Evolutionary conservation across 2,888 invertebrate genomes (phyloP).

Genomic region (Rugalucina vietnamica): DNA sequence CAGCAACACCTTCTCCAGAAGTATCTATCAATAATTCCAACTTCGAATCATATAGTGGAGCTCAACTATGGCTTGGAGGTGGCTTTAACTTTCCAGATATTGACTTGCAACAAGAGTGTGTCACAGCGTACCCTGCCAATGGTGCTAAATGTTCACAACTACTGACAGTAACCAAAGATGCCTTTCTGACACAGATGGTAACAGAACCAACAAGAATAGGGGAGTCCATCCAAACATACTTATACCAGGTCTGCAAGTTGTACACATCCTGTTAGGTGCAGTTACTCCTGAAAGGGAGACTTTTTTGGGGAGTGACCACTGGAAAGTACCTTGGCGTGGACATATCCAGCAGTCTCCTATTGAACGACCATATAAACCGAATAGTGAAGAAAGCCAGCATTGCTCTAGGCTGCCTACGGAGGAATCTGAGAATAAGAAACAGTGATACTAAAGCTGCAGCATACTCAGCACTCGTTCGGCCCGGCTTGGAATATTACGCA

Average conservation of each 20-base stretch:
- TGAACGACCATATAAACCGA: too few relatives aligned
- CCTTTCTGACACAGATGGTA: not conserved
- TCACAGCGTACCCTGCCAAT: not conserved
- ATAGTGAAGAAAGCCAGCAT: too few relatives aligned
- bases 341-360: too few relatives aligned
- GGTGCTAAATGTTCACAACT: not conserved
- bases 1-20: not conserved
- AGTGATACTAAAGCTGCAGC: too few relatives aligned
- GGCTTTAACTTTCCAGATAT: not conserved
- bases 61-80: not conserved
- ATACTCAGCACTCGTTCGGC: too few relatives aligned
- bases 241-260: too few relatives aligned
- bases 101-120: slow-evolving; percentile 1
- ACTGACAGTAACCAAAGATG: not conserved
- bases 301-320: too few relatives aligned
- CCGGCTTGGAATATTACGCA: too few relatives aligned
- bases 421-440: too few relatives aligned
- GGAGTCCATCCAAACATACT: too few relatives aligned
- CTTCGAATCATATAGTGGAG: not conserved
- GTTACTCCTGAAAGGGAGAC: not conserved
- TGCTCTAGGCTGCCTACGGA: too few relatives aligned
- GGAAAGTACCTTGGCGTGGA: too few relatives aligned
- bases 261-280: not conserved
- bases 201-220: not conserved
- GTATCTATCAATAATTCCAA: not conserved